Evolutionary conservation across 37 sponge, comb jelly and placozoan species (phyloP).

Genomic region (Beroe forskalii): DNA sequence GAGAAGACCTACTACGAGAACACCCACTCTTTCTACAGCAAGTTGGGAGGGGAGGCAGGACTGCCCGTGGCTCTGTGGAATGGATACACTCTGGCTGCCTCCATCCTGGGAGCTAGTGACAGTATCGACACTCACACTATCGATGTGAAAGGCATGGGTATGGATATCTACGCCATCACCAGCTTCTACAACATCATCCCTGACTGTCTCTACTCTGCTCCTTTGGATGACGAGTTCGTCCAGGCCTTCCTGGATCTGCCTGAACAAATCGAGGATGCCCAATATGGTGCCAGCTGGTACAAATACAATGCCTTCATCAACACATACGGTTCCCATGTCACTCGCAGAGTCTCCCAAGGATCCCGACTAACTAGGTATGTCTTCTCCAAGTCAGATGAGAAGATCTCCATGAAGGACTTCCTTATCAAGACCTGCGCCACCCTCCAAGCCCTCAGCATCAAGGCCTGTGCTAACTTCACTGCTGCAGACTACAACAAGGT

Average conservation of each 20-base stretch:
- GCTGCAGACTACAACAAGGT: constrained; percentile 44
- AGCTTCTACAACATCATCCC: constrained; percentile 19
- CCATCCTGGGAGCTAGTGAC: constrained; percentile 4
- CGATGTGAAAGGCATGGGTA: constrained; percentile 40
- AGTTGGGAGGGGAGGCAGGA: background rate
- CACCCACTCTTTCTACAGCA: constrained; percentile 56
- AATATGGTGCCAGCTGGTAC: background rate
- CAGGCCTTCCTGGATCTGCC: constrained; percentile 16
- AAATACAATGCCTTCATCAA: background rate
- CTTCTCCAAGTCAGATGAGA: constrained; percentile 52
- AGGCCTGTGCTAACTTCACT: constrained; percentile 22
- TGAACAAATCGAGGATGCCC: background rate
- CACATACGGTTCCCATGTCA: constrained; percentile 28
- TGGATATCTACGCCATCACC: constrained; percentile 52
- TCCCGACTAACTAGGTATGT: constrained; percentile 15
- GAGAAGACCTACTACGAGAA: constrained; percentile 46
- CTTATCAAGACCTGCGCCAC: constrained; percentile 19
- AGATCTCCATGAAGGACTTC: background rate
- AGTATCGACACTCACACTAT: constrained; percentile 21
- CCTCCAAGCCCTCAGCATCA: background rate
- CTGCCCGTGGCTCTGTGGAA: background rate
- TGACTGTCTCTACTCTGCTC: background rate
- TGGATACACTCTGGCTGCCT: constrained; percentile 26
- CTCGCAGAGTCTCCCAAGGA: constrained; percentile 3
- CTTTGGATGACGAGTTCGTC: constrained; percentile 22